Conservation (phyloP, 2,797 vertebrate genomes). For the Eptatretus atami region DNA sequence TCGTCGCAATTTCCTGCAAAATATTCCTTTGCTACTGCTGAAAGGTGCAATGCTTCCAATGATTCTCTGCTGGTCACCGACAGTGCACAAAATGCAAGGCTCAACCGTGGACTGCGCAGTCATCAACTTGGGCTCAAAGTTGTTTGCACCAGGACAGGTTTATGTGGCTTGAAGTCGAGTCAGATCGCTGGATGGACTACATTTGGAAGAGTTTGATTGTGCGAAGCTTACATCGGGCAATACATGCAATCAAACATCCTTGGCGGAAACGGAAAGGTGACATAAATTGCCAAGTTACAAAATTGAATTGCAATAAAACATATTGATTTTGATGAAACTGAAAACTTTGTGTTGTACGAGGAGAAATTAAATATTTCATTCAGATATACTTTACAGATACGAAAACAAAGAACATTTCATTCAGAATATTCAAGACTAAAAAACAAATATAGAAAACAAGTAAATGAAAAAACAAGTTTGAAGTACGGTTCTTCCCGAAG, state of each 20-base stretch:
- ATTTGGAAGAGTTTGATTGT: background rate
- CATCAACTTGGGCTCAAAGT: slow-evolving; percentile 1
- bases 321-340: background rate
- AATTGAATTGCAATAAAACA: background rate
- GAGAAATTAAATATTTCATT: too few relatives aligned
- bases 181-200: background rate
- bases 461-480: too few relatives aligned
- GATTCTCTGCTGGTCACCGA: background rate
- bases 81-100: background rate
- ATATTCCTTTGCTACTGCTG: slow-evolving; percentile 2
- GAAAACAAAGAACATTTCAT: too few relatives aligned
- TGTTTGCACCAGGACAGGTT: background rate
- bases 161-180: slow-evolving; percentile 1
- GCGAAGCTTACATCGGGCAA: slow-evolving; percentile 2
- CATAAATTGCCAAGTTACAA: background rate
- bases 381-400: too few relatives aligned
- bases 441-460: too few relatives aligned
- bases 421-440: too few relatives aligned
- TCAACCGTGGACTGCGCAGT: background rate
- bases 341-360: too few relatives aligned
- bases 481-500: too few relatives aligned
- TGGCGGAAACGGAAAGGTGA: background rate
- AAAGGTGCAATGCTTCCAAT: slow-evolving; percentile 4
- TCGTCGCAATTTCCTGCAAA: slow-evolving; percentile 4
- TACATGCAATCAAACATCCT: background rate